Evolutionary conservation across 2,888 invertebrate genomes (phyloP), one percentile per base, ranked within the genome.

Genomic region (Stegophylla sp.): DNA sequence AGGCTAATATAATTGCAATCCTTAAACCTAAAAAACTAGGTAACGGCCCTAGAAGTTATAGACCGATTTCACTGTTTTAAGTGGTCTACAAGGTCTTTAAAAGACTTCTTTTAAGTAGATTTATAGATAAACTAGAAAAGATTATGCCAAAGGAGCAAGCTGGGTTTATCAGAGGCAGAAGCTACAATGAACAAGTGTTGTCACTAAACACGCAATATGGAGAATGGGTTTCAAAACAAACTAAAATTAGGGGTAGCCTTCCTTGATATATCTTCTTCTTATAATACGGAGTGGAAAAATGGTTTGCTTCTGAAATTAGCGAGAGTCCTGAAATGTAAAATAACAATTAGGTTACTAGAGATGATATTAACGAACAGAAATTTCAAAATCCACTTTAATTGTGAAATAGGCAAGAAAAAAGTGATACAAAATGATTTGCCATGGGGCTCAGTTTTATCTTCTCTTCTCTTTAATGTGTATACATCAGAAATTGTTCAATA

Each of bases 91-190:
- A 67, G 26, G 48, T 10, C 48, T 67, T 67, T 48, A 23, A 67
- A 67, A 67, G 48, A 67, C 48, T 48, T 23, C 4, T 67, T 20
- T 64, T 64, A 64, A 64, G 43, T 15, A 67, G 67, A 17, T 43
- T 66, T 9, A 48, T 48, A 67, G 3, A 67, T 26, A 67, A 67
- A 67, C 28, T 48, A 48, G 67, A 48, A 48, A 67, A 17, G 3
- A 67, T 67, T 26, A 48, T 48, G 67, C 15, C 26, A 48, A 67
- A 67, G 7, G 26, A 67, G 48, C 67, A 67, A 67, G 67, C 48
- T 26, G 26, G 48, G 0, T 48, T 48, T 67, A 15, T 26, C 15
- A 67, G 67, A 67, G 26, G 1, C 1, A 67, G 48, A 67, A 67
- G 48, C 17, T 45, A 48, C 12, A n/a, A 5, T 20, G 34, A 61